Conservation (phyloP, 2,797 vertebrate species). For the Limosa lapponica region DNA sequence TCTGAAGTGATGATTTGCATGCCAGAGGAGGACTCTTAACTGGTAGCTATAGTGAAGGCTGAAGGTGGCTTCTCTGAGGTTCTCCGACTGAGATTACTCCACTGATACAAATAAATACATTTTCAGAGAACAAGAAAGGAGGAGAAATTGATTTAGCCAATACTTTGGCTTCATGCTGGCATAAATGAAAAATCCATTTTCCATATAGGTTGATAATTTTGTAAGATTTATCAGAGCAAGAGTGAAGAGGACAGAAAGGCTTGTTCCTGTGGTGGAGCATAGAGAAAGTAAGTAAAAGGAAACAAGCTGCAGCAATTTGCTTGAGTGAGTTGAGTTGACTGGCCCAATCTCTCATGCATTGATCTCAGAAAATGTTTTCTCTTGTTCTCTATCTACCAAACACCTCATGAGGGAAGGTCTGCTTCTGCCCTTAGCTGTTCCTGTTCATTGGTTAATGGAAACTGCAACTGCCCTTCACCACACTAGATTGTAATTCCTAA, state of each 20-base stretch:
- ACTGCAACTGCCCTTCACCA: not conserved
- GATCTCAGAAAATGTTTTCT: not conserved
- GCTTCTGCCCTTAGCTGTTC: not conserved
- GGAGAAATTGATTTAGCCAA: not conserved
- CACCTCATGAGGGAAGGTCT: not conserved
- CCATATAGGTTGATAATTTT: not conserved
- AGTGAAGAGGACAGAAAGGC: not conserved
- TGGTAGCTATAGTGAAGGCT: not conserved
- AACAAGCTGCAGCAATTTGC: not conserved
- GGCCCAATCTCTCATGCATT: accelerated
- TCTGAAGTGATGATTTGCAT: not conserved
- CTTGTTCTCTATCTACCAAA: not conserved
- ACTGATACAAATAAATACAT: not conserved
- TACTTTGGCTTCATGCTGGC: not conserved
- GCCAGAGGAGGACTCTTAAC: not conserved
- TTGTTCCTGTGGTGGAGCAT: not conserved
- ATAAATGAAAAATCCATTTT: not conserved
- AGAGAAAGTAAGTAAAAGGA: not conserved
- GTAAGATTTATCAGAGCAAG: not conserved
- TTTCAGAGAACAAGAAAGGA: not conserved
- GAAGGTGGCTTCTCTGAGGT: not conserved
- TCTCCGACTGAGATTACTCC: not conserved
- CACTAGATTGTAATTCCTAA: not conserved
- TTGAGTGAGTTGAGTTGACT: not conserved
- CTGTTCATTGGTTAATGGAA: not conserved